These are phyloP conservation scores for Pharmacophagus antenor DNA, from an alignment of 2,888 invertebrate genomes.

Conservation along the genomic window DNA sequence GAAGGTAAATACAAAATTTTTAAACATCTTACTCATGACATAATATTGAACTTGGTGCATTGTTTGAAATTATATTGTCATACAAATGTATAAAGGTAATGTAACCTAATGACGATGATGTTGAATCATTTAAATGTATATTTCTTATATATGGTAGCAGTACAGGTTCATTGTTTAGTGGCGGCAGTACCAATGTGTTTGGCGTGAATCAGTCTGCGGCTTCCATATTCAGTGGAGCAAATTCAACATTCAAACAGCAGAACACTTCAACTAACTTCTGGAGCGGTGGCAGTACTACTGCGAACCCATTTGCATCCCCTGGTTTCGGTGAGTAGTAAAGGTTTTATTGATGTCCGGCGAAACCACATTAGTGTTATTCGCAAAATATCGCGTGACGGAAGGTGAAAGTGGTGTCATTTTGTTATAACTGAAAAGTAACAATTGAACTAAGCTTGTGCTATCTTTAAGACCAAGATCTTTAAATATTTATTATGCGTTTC, in stretches of 20 bases:
- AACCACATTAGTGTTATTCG: too few relatives aligned
- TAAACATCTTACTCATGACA: background rate
- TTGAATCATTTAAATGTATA: background rate
- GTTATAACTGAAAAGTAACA: too few relatives aligned
- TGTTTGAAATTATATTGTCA: background rate
- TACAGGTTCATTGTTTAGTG: slow-evolving; percentile 58
- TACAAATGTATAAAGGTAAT: background rate
- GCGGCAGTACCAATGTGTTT: slow-evolving; percentile 57
- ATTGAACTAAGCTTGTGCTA: too few relatives aligned
- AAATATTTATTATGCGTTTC: too few relatives aligned
- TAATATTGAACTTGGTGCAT: background rate
- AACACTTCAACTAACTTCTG: slow-evolving; percentile 58
- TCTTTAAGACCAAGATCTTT: too few relatives aligned
- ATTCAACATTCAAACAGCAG: slow-evolving; percentile 51
- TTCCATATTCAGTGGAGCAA: slow-evolving; percentile 56
- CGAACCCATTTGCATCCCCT: slow-evolving; percentile 56
- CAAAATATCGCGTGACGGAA: too few relatives aligned
- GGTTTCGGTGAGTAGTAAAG: slow-evolving; percentile 54
- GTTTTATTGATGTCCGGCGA: background rate
- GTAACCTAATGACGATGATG: background rate
- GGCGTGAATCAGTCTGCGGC: slow-evolving; percentile 55
- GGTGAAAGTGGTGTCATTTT: too few relatives aligned
- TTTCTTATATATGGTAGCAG: slow-evolving; percentile 42
- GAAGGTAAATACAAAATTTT: slow-evolving; percentile 47
- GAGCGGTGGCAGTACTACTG: slow-evolving; percentile 50